Evolutionary conservation across 1,140 invertebrate species (phyloP).

Genomic region (Nasonia longicornis): DNA sequence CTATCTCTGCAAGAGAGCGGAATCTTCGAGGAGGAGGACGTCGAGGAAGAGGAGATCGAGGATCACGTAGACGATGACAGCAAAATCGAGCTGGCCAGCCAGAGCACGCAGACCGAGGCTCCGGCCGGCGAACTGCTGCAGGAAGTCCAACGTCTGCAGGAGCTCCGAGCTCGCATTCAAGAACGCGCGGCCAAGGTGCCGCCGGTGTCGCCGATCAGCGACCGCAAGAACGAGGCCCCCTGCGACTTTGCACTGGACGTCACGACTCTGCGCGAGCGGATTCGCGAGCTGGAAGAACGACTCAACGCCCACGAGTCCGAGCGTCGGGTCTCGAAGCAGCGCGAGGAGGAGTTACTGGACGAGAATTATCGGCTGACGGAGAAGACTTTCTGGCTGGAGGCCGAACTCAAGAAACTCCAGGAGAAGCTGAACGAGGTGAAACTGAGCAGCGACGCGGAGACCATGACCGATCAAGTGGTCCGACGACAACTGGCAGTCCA

Average conservation of each 20-base stretch:
- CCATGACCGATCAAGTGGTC: slow-evolving; percentile 5
- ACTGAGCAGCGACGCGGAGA: neutral
- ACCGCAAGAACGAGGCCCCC: slow-evolving; percentile 32
- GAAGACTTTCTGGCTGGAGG: slow-evolving; percentile 55
- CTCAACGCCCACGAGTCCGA: slow-evolving; percentile 51
- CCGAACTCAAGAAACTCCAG: slow-evolving; percentile 47
- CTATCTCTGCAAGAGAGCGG: slow-evolving; percentile 70
- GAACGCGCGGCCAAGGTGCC: slow-evolving; percentile 59
- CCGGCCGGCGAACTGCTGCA: slow-evolving; percentile 62
- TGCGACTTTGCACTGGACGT: slow-evolving; percentile 47
- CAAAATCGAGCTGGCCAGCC: slow-evolving; percentile 51
- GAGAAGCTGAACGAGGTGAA: neutral
- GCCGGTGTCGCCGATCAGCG: slow-evolving; percentile 15
- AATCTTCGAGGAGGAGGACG: slow-evolving; percentile 67
- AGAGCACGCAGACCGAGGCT: slow-evolving; percentile 62
- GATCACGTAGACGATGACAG: slow-evolving; percentile 69
- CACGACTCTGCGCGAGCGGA: slow-evolving; percentile 51
- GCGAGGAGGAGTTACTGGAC: slow-evolving; percentile 58
- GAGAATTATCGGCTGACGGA: slow-evolving; percentile 60
- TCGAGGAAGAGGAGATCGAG: slow-evolving; percentile 57
- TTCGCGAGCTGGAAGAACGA: slow-evolving; percentile 59
- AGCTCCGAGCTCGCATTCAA: slow-evolving; percentile 61
- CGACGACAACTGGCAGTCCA: neutral
- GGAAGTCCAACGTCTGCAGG: slow-evolving; percentile 62
- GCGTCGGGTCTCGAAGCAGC: slow-evolving; percentile 52